Base-by-base conservation (phyloP, 2,113 vertebrate genomes). In the Hypomesus transpacificus region DNA sequence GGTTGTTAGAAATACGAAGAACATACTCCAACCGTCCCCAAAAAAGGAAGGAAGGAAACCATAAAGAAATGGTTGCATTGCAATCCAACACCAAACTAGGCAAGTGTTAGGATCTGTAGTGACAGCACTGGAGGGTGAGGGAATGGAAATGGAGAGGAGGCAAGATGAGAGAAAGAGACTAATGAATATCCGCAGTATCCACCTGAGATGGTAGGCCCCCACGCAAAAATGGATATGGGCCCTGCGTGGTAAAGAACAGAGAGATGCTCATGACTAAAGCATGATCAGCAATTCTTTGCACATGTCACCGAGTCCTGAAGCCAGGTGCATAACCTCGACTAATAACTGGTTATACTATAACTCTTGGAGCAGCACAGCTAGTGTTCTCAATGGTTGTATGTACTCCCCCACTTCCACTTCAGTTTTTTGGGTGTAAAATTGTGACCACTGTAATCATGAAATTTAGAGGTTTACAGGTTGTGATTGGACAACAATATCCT, bases 181-280 rank as follows among this genome's bases (percentile, higher is more conserved):
- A 60, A 79, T 84, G 82, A 85, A 51, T 74, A 21, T n/a, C 68
- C 68, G 70, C 77, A 70, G 64, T 34, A 76, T 76, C 80, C 93
- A 94, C 93, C 93, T 94, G 91, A 89, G 91, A 92, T 87, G 91
- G 87, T 87, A 79, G 92, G 87, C 88, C 85, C 86, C 89, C 89
- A 76, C 81, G 82, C 78, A 86, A 91, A 88, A 85, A 91, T 91
- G 91, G 87, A 90, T 83, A 91, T 93, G 92, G 81, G 85, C 85
- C 92, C 93, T 95, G 92, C 75, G 89, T 91, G 91, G 88, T 86
- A 88, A 85, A 91, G 87, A 84, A 90, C 87, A 90, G 81, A 92
- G 75, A 84, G 20, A 88, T 80, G 74, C 21, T 61, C 26, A 69
- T 75, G 59, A 75, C 53, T 68, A 73, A 87, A 66, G 84, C 76